A percentile compares a stretch with the other conserved stretches of the same genome.
phyloP scores from a whole-genome alignment of 2,113 vertebrate genomes.

The Neodontobutis hainanensis region DNA sequence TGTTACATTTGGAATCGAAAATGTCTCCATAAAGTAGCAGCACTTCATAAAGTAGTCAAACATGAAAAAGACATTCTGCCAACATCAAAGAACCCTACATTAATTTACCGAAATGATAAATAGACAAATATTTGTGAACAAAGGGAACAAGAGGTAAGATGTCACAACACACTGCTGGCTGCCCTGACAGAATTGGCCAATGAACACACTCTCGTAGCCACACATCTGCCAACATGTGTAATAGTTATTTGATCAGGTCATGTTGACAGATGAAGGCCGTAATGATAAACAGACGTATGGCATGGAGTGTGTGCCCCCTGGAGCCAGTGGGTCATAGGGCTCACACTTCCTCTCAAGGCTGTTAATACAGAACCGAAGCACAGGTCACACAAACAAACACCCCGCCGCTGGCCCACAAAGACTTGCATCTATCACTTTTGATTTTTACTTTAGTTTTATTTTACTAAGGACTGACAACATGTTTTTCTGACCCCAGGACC shows the following conservation, averaged over 20 bases:
- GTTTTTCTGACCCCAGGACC: too few relatives aligned
- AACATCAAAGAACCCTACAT: neutral
- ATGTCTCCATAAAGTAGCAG: neutral
- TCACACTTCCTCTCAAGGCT: conserved; percentile 40
- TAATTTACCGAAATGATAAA: neutral
- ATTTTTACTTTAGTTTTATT: too few relatives aligned
- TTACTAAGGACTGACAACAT: too few relatives aligned
- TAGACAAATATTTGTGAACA: conserved; percentile 11
- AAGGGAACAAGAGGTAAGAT: conserved; percentile 21
- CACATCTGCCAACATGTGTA: conserved; percentile 60
- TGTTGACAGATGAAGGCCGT: conserved; percentile 67
- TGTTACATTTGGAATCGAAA: too few relatives aligned
- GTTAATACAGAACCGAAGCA: conserved; percentile 40
- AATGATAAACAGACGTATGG: conserved; percentile 61
- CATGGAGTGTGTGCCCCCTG: neutral
- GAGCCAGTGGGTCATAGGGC: conserved; percentile 30
- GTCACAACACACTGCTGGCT: conserved; percentile 50
- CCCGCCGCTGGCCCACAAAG: neutral
- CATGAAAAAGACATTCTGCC: neutral
- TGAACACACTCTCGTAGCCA: neutral
- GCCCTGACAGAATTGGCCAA: conserved; percentile 35
- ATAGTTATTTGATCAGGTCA: conserved; percentile 71
- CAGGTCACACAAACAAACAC: conserved; percentile 61
- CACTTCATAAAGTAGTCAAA: neutral
- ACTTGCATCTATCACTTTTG: too few relatives aligned